Base-by-base conservation (phyloP, 2,113 vertebrate species). In the Excalfactoria chinensis region DNA sequence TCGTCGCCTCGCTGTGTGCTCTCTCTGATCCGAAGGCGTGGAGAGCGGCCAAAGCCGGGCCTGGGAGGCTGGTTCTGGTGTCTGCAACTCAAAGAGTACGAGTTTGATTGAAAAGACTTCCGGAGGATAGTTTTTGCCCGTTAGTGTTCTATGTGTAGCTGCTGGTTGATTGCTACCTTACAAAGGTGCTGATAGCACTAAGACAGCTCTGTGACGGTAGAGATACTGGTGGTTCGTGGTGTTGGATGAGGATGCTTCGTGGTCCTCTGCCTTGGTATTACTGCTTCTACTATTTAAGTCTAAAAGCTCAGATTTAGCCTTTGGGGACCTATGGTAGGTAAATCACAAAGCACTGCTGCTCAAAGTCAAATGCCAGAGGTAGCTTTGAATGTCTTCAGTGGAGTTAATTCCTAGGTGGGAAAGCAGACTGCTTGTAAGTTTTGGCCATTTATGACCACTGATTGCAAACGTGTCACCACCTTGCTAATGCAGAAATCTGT, bases 251-350 rank as follows among this genome's bases (percentile, higher is more conserved):
- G 26, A 9, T 87, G 40, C 49, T 25, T 20, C 22, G 70, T 91
- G 7, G 30, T 5, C 6, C 7, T 46, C 15, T 16, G 10, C 6
- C 37, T 79, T 73, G 3, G 14, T 49, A 79, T 40, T 7, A 19
- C 6, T 48, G 1, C 1, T 28, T 71, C 53, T 0, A 0, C 3
- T 63, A 0, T 28, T 82, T 49, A 34, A 44, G 23, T 1, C 41
- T 5, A 71, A 67, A 66, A 8, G n/a, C 32, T 63, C 13, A 32
- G 5, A 1, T 86, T 82, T 69, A 26, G 21, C 35, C 8, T 62
- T 56, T 53, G 40, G 51, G 32, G 81, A 68, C 20, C 35, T 55
- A 0, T 25, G 72, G 46, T 2, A 74, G 56, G 26, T 60, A 68
- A 74, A 86, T 88, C 43, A 48, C 13, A 44, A 62, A 85, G 59